Conservation (phyloP, 2,797 vertebrate species). For the Coranthus polyacanthus region DNA sequence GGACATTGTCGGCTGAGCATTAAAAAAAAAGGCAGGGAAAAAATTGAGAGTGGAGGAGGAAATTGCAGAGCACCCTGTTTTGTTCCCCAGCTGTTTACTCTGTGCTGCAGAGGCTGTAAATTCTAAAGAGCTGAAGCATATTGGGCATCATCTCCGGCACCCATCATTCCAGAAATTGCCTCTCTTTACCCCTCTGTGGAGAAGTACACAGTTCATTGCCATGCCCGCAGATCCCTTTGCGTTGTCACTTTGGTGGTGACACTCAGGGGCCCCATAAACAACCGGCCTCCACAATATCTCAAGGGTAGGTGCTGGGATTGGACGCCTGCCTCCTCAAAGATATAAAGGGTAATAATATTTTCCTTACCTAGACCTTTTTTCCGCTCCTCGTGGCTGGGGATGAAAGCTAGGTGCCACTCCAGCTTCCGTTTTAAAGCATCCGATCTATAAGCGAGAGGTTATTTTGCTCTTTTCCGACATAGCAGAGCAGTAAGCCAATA, state of each 20-base stretch:
- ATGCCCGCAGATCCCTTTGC: slow-evolving; percentile 57
- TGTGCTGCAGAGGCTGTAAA: slow-evolving; percentile 82
- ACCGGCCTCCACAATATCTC: slow-evolving; percentile 65
- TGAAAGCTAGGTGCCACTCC: slow-evolving; percentile 23
- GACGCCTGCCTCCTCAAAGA: slow-evolving; percentile 68
- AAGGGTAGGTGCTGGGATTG: slow-evolving; percentile 63
- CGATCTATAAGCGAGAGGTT: slow-evolving; percentile 18
- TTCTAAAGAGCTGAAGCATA: slow-evolving; percentile 77
- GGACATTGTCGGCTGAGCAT: slow-evolving; percentile 74
- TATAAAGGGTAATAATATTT: slow-evolving; percentile 74
- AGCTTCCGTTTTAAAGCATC: slow-evolving; percentile 24
- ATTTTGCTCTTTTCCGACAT: slow-evolving; percentile 8
- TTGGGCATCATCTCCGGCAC: slow-evolving; percentile 77
- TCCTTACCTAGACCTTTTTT: slow-evolving; percentile 44
- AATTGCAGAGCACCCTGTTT: slow-evolving; percentile 74
- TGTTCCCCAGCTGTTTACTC: slow-evolving; percentile 78
- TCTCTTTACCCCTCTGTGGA: slow-evolving; percentile 67
- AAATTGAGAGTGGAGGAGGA: slow-evolving; percentile 46
- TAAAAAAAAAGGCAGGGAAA: slow-evolving; percentile 36
- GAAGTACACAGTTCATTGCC: slow-evolving; percentile 66
- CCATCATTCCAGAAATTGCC: slow-evolving; percentile 79
- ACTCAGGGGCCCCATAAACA: slow-evolving; percentile 73
- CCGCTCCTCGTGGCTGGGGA: slow-evolving; percentile 11
- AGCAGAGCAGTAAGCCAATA: slow-evolving; percentile 16
- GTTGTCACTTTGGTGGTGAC: slow-evolving; percentile 73